phyloP scores from a whole-genome alignment of 2,113 vertebrate genomes.

The crab-eating macaque (Macaca fascicularis) region T2T-MFA8v1.1 NC_088375.1:219350001-219350500 shows the following conservation, averaged over 20 bases:
- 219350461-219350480: background rate
- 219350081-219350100: background rate
- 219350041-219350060: background rate
- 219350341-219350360: too few species aligned
- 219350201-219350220: background rate
- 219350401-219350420: too few species aligned
- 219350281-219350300: too few species aligned
- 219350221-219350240: background rate
- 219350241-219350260: background rate
- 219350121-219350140: background rate
- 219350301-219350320: too few species aligned
- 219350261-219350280: too few species aligned
- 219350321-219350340: too few species aligned
- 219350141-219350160: background rate
- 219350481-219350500: background rate
- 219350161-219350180: background rate
- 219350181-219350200: background rate
- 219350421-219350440: too few species aligned
- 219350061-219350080: background rate
- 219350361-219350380: too few species aligned
- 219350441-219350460: too few species aligned
- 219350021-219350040: constrained; percentile 10
- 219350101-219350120: background rate
- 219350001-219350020: background rate
- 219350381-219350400: too few species aligned